phyloP scores from a whole-genome alignment of 1,140 invertebrate species.

The Oreohelix idahoensis region DNA sequence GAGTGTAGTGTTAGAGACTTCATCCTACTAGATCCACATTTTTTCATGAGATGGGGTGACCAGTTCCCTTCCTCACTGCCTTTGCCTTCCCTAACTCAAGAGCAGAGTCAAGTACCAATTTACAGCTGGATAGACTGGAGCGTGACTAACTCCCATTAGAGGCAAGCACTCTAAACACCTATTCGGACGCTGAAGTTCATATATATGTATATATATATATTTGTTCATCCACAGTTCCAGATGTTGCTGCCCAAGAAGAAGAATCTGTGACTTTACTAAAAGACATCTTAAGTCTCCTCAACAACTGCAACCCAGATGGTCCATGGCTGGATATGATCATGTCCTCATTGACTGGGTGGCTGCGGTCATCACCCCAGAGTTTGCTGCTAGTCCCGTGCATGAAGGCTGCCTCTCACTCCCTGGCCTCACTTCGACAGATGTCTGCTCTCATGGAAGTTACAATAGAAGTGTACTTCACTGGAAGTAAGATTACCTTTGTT shows the following conservation, averaged over 20 bases:
- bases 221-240: constrained; percentile 8
- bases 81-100: too few relatives aligned
- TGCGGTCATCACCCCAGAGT: constrained; percentile 65
- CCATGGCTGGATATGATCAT: constrained; percentile 72
- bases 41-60: too few relatives aligned
- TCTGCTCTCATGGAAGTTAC: constrained; percentile 65
- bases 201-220: too few relatives aligned
- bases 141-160: too few relatives aligned
- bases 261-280: constrained; percentile 75
- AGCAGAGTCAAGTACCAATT: too few relatives aligned
- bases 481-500: constrained; percentile 52
- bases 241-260: constrained; percentile 67
- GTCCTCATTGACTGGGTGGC: constrained; percentile 72
- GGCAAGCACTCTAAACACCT: too few relatives aligned
- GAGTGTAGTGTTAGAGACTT: too few relatives aligned
- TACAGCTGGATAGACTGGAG: too few relatives aligned
- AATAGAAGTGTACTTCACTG: constrained; percentile 66
- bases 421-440: constrained; percentile 68
- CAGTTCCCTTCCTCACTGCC: too few relatives aligned
- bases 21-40: too few relatives aligned
- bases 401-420: constrained; percentile 58
- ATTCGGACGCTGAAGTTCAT: too few relatives aligned
- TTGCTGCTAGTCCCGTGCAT: constrained; percentile 67
- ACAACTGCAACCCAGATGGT: constrained; percentile 73
- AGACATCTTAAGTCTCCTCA: constrained; percentile 73